phyloP scores from a whole-genome alignment of 2,113 vertebrate species.

The Orientallactaga bullata region DNA sequence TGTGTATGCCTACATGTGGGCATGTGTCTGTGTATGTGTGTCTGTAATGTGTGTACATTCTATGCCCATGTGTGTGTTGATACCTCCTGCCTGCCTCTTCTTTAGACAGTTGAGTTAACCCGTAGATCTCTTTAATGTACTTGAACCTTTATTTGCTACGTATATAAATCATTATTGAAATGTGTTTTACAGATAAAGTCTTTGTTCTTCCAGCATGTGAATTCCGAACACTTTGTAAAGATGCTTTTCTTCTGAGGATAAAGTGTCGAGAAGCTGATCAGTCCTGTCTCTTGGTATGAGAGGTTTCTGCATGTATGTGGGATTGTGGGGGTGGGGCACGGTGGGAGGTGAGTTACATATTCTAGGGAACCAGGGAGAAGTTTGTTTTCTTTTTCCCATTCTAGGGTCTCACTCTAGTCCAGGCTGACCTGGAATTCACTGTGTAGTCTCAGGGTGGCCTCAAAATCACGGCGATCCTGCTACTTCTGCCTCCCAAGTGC shows the following conservation, averaged over 20 bases:
- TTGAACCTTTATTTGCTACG: background rate
- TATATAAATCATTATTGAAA: background rate
- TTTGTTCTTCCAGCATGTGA: background rate
- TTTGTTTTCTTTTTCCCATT: background rate
- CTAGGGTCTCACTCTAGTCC: too few species aligned
- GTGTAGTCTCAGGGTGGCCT: too few species aligned
- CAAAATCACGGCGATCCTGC: too few species aligned
- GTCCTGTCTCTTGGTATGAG: background rate
- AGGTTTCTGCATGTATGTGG: background rate
- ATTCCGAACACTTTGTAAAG: background rate
- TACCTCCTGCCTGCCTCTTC: too few species aligned
- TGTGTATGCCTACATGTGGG: rapidly evolving
- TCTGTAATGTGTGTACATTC: rapidly evolving
- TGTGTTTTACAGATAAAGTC: background rate
- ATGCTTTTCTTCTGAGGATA: background rate
- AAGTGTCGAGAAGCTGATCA: background rate
- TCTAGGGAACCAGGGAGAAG: background rate
- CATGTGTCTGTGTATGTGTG: too few species aligned
- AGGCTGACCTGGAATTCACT: too few species aligned
- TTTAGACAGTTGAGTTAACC: background rate
- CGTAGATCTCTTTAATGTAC: background rate
- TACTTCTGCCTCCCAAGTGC: too few species aligned
- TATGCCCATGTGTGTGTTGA: rapidly evolving
- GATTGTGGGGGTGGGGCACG: too few species aligned
- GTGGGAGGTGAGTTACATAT: too few species aligned